Percentiles rank a stretch among this genome's conserved stretches.
Evolutionary conservation across 1,140 invertebrate genomes (phyloP).

Genomic region (Phenacoccus solenopsis): DNA sequence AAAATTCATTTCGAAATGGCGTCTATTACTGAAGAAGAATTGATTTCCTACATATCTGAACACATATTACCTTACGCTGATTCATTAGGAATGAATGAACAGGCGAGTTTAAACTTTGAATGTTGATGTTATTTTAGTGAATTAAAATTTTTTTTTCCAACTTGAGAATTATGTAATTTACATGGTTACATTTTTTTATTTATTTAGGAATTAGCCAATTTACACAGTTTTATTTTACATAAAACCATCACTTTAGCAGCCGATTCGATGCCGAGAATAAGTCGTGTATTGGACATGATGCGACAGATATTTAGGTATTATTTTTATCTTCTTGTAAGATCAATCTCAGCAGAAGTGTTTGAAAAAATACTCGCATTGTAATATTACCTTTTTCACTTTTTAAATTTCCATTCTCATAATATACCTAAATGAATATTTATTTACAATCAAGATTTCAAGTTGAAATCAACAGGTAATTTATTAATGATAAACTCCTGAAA

Average conservation of each 20-base stretch:
- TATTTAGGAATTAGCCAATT: conserved; percentile 56
- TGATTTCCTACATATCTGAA: conserved; percentile 52
- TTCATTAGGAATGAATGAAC: conserved; percentile 85
- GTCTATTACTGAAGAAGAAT: conserved; percentile 58
- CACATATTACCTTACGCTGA: conserved; percentile 62
- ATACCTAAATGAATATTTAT: too few relatives aligned
- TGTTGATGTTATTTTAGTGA: not conserved
- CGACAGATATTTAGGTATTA: conserved; percentile 51
- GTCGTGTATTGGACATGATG: conserved; percentile 71
- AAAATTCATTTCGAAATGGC: conserved; percentile 80
- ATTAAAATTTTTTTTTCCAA: conserved; percentile 1
- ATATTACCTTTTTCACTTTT: too few relatives aligned
- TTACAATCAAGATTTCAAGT: too few relatives aligned
- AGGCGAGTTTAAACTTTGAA: conserved; percentile 35
- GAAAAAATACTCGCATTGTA: too few relatives aligned
- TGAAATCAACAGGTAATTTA: too few relatives aligned
- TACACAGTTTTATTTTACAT: conserved; percentile 52
- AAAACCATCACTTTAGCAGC: conserved; percentile 61
- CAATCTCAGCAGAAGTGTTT: too few relatives aligned
- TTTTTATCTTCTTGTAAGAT: too few relatives aligned
- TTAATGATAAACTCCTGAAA: too few relatives aligned
- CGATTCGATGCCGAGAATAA: conserved; percentile 66
- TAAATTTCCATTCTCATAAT: too few relatives aligned
- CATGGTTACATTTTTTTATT: conserved; percentile 5
- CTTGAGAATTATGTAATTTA: not conserved